Base-by-base conservation (phyloP, 2,113 vertebrate species). In the Phoenicopterus ruber region DNA sequence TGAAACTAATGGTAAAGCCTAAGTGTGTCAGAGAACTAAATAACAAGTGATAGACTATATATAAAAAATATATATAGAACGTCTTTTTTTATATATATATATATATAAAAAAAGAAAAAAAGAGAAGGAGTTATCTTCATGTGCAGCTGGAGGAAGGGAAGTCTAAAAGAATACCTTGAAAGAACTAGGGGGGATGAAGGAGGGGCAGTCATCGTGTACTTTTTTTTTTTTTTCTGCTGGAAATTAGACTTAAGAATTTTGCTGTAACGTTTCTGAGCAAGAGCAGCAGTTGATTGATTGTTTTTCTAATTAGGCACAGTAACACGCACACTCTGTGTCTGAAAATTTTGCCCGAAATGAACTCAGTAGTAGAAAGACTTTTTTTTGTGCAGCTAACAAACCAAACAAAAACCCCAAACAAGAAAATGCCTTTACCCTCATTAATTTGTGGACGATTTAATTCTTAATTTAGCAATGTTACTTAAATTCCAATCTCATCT, bases 211-310 rank as follows among this genome's bases (percentile, higher is more conserved):
- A 36, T 61, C 86, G 66, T 38, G 15, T 76, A 28, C 12, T 28
- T 46, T 25, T 46, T 24, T 44, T 40, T n/a, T 38, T 94, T 74
- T 34, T 5, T 13, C 44, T 84, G 46, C 38, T 78, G 55, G 42
- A 73, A 89, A 84, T 89, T 46, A 79, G 57, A 61, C n/a, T 62
- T 71, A 47, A 82, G 58, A 85, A 69, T 79, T 85, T 78, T 87
- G 29, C 44, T 71, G 21, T 67, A 79, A 63, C 15, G 88, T 92
- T 69, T 69, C 82, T 85, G 49, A 90, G 66, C 49, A 69, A 86
- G 58, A 93, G 66, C 57, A 95, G 62, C 66, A 72, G 66, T 74
- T 96, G 83, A 96, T 94, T 79, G 86, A 79, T 73, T 79, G 61
- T 69, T 72, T 93, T 91, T 87, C 69, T 94, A 80, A 91, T 94